Evolutionary conservation across 2,113 vertebrate genomes (phyloP).

Genomic region (Chaetodon trifascialis): DNA sequence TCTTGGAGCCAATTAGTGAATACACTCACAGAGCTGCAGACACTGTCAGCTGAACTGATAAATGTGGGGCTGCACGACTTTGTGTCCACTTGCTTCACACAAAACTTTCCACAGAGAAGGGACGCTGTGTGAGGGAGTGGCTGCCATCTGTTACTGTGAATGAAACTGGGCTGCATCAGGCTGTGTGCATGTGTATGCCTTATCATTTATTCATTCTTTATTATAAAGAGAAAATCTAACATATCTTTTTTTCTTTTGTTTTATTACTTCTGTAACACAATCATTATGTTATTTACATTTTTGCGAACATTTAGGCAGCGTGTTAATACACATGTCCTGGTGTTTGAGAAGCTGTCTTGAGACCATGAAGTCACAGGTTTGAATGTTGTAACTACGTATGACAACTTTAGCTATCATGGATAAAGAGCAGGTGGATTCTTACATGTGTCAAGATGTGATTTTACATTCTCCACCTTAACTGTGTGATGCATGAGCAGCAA

Average conservation of each 20-base stretch:
- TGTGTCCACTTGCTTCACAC: conserved; percentile 57
- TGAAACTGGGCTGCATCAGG: conserved; percentile 24
- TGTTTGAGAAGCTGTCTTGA: background rate
- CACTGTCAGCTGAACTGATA: conserved; percentile 43
- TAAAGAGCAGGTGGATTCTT: background rate
- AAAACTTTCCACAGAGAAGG: conserved; percentile 52
- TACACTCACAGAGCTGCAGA: conserved; percentile 46
- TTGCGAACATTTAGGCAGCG: background rate
- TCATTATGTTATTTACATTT: background rate
- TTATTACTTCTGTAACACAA: background rate
- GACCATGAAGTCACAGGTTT: background rate
- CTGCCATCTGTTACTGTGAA: conserved; percentile 53
- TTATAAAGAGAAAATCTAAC: background rate
- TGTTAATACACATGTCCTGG: no score
- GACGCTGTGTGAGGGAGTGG: conserved; percentile 26
- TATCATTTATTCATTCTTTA: background rate
- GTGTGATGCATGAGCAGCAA: background rate
- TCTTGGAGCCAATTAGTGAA: conserved; percentile 61
- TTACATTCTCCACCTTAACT: background rate
- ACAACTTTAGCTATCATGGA: background rate
- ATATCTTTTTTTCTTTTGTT: background rate
- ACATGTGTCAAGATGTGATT: background rate
- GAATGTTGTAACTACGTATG: background rate
- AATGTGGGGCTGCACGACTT: conserved; percentile 54
- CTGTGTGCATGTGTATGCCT: background rate